Conservation (phyloP, 2,797 vertebrate species). For the Anguilla pacifica region DNA sequence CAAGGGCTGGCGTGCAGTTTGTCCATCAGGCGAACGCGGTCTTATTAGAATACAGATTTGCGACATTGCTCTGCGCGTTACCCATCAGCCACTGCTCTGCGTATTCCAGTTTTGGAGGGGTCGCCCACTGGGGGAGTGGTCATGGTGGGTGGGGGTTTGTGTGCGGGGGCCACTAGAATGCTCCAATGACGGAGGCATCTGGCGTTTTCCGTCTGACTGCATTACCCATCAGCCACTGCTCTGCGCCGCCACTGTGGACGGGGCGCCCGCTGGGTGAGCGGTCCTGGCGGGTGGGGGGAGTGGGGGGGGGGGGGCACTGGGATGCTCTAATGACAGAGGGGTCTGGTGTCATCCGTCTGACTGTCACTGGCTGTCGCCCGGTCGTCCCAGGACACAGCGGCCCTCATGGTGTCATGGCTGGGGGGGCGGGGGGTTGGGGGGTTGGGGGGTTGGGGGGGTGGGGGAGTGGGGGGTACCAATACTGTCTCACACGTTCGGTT, state of each 20-base stretch:
- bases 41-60: constrained; percentile 55
- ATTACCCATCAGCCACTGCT: too few species aligned
- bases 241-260: too few species aligned
- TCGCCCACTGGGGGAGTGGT: not conserved
- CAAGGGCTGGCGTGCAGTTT: constrained; percentile 41
- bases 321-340: constrained; percentile 57
- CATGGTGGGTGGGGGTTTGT: too few species aligned
- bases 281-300: constrained; percentile 23
- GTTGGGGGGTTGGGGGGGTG: constrained; percentile 38
- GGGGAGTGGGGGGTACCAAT: not conserved
- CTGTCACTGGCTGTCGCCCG: constrained; percentile 61
- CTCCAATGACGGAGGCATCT: too few species aligned
- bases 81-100: constrained; percentile 34
- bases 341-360: constrained; percentile 71
- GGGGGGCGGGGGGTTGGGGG: constrained; percentile 23
- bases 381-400: constrained; percentile 54
- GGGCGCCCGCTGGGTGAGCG: too few species aligned
- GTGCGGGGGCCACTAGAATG: too few species aligned
- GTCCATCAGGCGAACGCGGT: not conserved
- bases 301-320: not conserved
- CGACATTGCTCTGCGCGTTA: constrained; percentile 34
- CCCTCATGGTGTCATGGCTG: constrained; percentile 30
- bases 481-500: constrained; percentile 35
- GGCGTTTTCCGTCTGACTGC: too few species aligned
- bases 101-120: not conserved